Conservation (phyloP, 2,113 vertebrate genomes). For the Azemiops feae region DNA sequence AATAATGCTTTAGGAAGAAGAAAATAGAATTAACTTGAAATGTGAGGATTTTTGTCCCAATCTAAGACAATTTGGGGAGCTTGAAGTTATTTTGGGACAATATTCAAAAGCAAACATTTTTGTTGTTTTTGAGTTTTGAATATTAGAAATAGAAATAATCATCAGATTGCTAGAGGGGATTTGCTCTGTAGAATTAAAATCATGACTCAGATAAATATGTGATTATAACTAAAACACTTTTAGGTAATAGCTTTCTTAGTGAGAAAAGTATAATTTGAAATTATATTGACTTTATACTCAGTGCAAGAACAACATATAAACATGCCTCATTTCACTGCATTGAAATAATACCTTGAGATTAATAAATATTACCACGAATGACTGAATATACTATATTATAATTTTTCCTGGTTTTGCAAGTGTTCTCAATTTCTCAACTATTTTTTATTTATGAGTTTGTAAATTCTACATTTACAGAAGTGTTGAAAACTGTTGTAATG, state of each 20-base stretch:
- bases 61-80: constrained; percentile 27
- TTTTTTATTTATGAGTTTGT: not conserved
- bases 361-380: not conserved
- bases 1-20: constrained; percentile 27
- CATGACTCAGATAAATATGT: constrained; percentile 21
- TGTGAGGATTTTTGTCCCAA: constrained; percentile 37
- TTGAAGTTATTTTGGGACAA: constrained; percentile 42
- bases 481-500: not conserved
- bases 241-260: not conserved
- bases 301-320: constrained; percentile 23
- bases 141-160: constrained; percentile 31
- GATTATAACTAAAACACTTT: not conserved
- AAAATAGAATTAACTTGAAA: constrained; percentile 22
- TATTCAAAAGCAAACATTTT: constrained; percentile 40
- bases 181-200: not conserved
- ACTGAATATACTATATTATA: not conserved
- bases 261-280: constrained; percentile 28
- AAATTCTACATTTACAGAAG: not conserved
- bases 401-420: not conserved
- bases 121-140: constrained; percentile 54
- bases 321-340: not conserved
- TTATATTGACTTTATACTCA: constrained; percentile 43
- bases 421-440: not conserved
- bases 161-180: constrained; percentile 15
- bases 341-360: not conserved